A percentile compares a stretch with the other conserved stretches of the same genome.
These are phyloP conservation scores for Pristionchus fissidentatus DNA, from an alignment of 2,888 invertebrate species.

Conservation along the genomic window DNA sequence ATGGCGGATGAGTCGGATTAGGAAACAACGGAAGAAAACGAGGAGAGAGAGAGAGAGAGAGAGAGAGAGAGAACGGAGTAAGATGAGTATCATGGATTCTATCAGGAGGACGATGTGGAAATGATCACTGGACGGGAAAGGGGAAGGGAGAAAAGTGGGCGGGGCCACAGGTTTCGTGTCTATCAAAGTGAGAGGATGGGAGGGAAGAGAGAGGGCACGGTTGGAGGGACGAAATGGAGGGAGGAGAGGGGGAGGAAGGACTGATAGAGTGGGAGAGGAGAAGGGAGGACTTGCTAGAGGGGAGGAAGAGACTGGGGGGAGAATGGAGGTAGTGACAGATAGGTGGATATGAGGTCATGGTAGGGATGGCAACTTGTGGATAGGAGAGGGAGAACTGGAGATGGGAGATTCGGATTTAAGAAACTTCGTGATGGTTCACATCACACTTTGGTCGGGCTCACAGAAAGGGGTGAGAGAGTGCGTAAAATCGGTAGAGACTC, in stretches of 20 bases:
- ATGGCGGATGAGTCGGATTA: neutral
- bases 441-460: too few relatives aligned
- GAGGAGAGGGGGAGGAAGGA: neutral
- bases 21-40: neutral
- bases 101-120: too few relatives aligned
- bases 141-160: constrained; percentile 4
- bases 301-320: neutral
- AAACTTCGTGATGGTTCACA: too few relatives aligned
- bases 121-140: too few relatives aligned
- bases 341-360: too few relatives aligned
- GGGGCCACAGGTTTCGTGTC: too few relatives aligned
- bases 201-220: neutral
- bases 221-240: neutral
- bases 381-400: neutral
- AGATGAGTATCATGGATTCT: too few relatives aligned
- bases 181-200: constrained; percentile 5
- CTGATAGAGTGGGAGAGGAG: neutral
- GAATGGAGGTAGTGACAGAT: constrained; percentile 11
- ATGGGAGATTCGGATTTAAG: too few relatives aligned
- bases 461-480: too few relatives aligned
- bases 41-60: neutral
- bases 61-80: neutral
- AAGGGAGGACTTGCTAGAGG: neutral
- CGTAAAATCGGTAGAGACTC: too few relatives aligned
- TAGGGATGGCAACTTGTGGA: neutral